Percentiles rank a stretch among this genome's conserved stretches.
phyloP scores from a whole-genome alignment of 2,113 vertebrate species.

The Quiscalus mexicanus region DNA sequence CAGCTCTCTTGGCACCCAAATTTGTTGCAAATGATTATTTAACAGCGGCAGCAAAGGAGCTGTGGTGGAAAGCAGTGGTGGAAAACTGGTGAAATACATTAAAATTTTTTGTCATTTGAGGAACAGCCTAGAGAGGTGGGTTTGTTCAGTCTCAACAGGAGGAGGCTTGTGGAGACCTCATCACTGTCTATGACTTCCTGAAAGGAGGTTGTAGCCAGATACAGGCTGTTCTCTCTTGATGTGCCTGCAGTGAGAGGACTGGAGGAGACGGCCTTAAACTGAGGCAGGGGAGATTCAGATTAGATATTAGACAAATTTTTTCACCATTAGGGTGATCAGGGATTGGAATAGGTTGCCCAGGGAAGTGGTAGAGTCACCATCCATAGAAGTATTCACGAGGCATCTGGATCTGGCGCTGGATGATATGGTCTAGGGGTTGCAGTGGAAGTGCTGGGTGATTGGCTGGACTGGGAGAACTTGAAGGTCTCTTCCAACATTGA shows the following conservation, averaged over 20 bases:
- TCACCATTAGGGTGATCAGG: neutral
- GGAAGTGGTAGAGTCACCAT: neutral
- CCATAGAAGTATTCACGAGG: neutral
- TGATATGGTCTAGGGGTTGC: neutral
- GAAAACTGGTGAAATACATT: neutral
- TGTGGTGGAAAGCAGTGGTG: neutral
- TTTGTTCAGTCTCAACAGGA: neutral
- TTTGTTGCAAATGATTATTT: neutral
- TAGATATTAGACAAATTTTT: neutral
- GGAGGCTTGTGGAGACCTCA: neutral
- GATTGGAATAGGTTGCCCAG: neutral
- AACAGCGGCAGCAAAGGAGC: neutral
- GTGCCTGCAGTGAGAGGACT: neutral
- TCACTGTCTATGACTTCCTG: fast-evolving
- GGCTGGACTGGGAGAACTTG: neutral
- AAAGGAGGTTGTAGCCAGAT: neutral
- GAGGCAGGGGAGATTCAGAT: neutral
- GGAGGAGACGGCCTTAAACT: neutral
- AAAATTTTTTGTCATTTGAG: neutral
- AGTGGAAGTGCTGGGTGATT: neutral
- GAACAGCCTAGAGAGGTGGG: neutral
- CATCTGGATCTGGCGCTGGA: neutral
- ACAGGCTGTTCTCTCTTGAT: fast-evolving
- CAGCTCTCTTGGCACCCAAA: neutral
- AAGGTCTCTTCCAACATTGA: neutral